Base-by-base conservation (phyloP, 2,888 invertebrate species). In the Drosophila eohydei region DNA sequence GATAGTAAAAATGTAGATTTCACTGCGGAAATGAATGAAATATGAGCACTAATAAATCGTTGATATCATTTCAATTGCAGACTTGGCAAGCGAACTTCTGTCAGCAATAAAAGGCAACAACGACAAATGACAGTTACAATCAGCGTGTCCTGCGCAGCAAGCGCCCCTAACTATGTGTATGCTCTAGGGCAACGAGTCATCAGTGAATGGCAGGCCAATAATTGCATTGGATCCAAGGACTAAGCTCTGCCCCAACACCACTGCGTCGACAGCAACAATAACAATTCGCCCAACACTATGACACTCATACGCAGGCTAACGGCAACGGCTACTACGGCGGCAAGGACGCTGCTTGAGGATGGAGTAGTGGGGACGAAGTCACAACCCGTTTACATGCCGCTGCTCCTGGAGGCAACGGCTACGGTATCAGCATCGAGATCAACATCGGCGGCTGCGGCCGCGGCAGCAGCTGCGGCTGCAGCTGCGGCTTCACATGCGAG, bases 31-130 rank as follows among this genome's bases (percentile, higher is more conserved):
- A 61, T 62, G 64, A 71, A 81, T 81, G 60, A 78, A 74, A 78
- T 86, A 63, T 57, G 67, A 78, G 63, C 59, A 51, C 56, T 56
- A 72, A 88, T 83, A 82, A 80, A 74, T 82, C 75, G 70, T 74
- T 71, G 65, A 75, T 88, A 64, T 83, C 51, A 71, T 73, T 88
- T 75, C 86, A 86, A 88, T 83, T 83, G 86, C 83, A 83, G 83
- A 75, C 52, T 73, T 80, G 71, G 54, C 72, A 44, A 55, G 28
- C 38, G 12, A 40, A 38, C 38, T 9, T 26, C 54, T 40, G 40
- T 54, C 54, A 50, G 58, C 34, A 64, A 51, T 30, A 40, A 64
- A 59, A 36, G 21, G 41, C 44, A 54, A 69, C 60, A 52, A 52
- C 71, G 40, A 65, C 68, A 65, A 71, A 74, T 71, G 70, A 64